Base-by-base conservation (phyloP, 2,113 vertebrate genomes). In the Percina caprodes region DNA sequence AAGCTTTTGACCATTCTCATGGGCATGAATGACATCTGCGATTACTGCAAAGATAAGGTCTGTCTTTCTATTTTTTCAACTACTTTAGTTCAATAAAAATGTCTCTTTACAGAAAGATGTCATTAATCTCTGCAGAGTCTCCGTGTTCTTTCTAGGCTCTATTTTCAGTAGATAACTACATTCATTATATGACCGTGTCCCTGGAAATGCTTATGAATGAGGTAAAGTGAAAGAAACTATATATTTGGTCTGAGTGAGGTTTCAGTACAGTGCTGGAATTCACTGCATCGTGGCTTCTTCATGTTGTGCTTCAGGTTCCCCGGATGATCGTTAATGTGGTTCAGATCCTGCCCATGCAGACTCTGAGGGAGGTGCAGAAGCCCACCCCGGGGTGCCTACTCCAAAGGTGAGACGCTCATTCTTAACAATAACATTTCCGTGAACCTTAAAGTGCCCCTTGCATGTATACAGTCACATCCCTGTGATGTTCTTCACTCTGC, bases 1-100 rank as follows among this genome's bases (percentile, higher is more conserved):
- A 96, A 96, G 87, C 93, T 96, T 54, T 51, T 96, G 86, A 96
- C 96, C 13, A 90, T 96, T 73, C 93, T 96, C 58, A 96, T 96
- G 68, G 96, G 96, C 76, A 94, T 94, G 93, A 96, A 96, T 68
- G 96, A 96, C 84, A 94, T 96, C 84, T 96, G 96, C 68, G 95
- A 96, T 86, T 95, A 95, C 89, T 96, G 96, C 89, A 96, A 96
- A 90, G 93, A 96, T 77, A 96, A 95, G 93, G 96, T 94, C 66
- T 15, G 73, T 54, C 1, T 13, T 56, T 39, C 1, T 63, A 16
- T 42, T 12, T 26, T 13, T 35, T 18, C 3, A n/a, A 63, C 4
- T 0, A 15, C 18, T 12, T 70, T 7, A 62, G 6, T 55, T 49
- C 0, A 19, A 8, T 13, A 35, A 11, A 68, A 77, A 61, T 0